Conservation (phyloP, 2,888 invertebrate genomes). For the Folsomia candida region DNA sequence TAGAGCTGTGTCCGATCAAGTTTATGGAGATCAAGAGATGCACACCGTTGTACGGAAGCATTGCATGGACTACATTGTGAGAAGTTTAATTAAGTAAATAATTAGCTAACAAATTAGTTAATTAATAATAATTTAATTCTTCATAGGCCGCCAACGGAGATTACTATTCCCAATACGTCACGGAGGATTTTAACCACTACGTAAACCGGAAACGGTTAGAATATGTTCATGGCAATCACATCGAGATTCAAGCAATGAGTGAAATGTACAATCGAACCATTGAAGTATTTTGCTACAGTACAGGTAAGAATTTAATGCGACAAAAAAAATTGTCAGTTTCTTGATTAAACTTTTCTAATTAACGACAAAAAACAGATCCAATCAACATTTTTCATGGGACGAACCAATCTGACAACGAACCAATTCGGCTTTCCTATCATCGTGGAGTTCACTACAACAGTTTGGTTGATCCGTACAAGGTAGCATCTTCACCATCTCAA, state of each 20-base stretch:
- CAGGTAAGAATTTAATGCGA: constrained; percentile 58
- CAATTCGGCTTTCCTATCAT: constrained; percentile 81
- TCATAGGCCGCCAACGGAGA: constrained; percentile 76
- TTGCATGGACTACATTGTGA: constrained; percentile 87
- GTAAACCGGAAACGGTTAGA: constrained; percentile 74
- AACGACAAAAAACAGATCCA: too few species aligned
- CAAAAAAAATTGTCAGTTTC: constrained; percentile 10
- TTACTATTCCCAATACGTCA: constrained; percentile 82
- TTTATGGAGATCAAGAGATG: constrained; percentile 88
- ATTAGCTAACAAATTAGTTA: too few species aligned
- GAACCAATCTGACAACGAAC: constrained; percentile 71
- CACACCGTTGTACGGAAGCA: constrained; percentile 75
- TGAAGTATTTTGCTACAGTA: constrained; percentile 77
- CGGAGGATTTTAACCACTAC: constrained; percentile 82
- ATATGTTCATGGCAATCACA: constrained; percentile 82
- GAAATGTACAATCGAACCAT: constrained; percentile 85
- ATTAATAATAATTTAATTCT: constrained; percentile 15
- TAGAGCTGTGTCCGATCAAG: constrained; percentile 82
- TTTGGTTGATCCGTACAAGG: constrained; percentile 76
- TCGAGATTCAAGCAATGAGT: constrained; percentile 86
- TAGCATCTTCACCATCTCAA: neutral
- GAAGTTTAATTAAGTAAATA: constrained; percentile 51
- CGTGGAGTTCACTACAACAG: constrained; percentile 84
- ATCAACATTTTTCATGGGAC: constrained; percentile 79
- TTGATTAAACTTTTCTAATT: too few species aligned